Base-by-base conservation (phyloP, 2,113 vertebrate genomes). In the Fukomys damarensis region DNA sequence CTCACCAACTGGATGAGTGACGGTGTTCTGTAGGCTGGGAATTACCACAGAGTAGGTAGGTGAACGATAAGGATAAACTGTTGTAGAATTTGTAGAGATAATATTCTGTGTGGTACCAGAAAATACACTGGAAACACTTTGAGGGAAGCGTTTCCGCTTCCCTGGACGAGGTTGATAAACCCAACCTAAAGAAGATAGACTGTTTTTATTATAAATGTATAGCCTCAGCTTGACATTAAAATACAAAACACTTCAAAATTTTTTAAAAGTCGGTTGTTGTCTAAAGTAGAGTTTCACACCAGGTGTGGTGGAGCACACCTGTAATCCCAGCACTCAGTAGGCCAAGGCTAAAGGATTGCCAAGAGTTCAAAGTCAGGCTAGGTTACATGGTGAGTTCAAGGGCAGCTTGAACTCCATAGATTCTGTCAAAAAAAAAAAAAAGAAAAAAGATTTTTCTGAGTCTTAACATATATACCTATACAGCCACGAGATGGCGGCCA, bases 161-260 rank as follows among this genome's bases (percentile, higher is more conserved):
- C 98, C 97, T 7, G 98, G 97, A 89, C 98, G 98, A 97, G 99
- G 99, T 56, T 99, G 98, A 98, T 99, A 99, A 98, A 99, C 98
- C 99, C 99, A 99, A 97, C 97, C 99, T 99, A 98, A 93, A 96
- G 93, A 86, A 98, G 92, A 97, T 83, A 96, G 92, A 58, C 74
- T 70, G 72, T 54, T 93, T 98, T 96, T 82, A 98, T 95, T 95
- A 93, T 82, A 70, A 94, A 93, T 56, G 38, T 41, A 81, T 19
- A 89, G 19, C 87, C 28, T 58, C 59, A 85, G 79, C 19, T 85
- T 95, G 63, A 66, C 43, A 52, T 94, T 97, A 93, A 90, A 95
- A 80, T 79, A 66, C 8, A 76, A 95, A 66, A 68, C 19, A 81
- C 38, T 89, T 92, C 30, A 72, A 97, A 79, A 30, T 49, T 83